phyloP scores from a whole-genome alignment of 1,140 invertebrate genomes.

The Ceratosolen fusciceps region DNA sequence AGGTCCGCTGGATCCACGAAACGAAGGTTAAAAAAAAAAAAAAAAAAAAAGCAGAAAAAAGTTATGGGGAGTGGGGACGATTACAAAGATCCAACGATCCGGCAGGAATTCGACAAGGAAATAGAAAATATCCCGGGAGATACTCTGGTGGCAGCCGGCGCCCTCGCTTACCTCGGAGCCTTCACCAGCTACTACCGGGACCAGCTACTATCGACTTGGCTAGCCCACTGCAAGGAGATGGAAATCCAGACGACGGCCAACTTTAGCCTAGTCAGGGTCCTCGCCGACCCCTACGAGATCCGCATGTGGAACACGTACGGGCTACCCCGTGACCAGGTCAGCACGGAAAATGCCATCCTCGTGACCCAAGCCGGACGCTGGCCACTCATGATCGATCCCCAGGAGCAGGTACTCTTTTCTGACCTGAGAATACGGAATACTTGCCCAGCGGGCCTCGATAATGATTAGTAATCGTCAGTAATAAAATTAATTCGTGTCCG shows the following conservation, averaged over 20 bases:
- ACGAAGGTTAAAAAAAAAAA: conserved; percentile 73
- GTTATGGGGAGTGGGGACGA: too few relatives aligned
- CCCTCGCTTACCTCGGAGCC: conserved; percentile 89
- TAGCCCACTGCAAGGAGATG: conserved; percentile 74
- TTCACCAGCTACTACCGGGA: conserved; percentile 84
- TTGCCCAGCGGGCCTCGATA: background rate
- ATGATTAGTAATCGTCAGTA: background rate
- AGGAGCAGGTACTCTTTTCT: conserved; percentile 80
- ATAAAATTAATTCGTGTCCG: conserved; percentile 6
- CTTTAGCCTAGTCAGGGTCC: conserved; percentile 78
- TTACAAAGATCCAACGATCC: background rate
- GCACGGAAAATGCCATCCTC: conserved; percentile 89
- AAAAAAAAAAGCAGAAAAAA: too few relatives aligned
- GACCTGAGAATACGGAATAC: background rate
- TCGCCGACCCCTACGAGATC: conserved; percentile 88
- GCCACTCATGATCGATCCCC: conserved; percentile 92
- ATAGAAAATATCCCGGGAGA: conserved; percentile 83
- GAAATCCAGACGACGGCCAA: conserved; percentile 80
- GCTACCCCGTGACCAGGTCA: conserved; percentile 85
- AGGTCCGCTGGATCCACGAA: conserved; percentile 84
- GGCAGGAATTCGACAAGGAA: conserved; percentile 68
- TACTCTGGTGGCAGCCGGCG: conserved; percentile 86
- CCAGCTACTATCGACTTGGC: conserved; percentile 79
- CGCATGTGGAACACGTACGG: conserved; percentile 88
- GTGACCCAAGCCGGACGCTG: conserved; percentile 85